phyloP scores from a whole-genome alignment of 2,888 invertebrate genomes.

The Hartigia nigra region DNA sequence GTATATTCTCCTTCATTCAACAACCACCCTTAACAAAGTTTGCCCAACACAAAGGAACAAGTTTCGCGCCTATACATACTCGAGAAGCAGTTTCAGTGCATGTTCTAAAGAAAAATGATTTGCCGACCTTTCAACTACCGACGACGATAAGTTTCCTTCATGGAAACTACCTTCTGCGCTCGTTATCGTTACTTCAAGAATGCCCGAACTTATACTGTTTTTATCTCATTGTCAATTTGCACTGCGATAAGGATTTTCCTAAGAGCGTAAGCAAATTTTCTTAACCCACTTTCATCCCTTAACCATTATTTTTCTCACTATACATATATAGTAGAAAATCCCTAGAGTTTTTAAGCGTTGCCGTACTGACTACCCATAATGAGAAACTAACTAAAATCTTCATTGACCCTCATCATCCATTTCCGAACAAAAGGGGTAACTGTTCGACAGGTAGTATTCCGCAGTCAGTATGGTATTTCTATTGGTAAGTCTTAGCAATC shows the following conservation, averaged over 20 bases:
- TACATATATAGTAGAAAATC: not conserved
- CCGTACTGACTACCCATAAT: not conserved
- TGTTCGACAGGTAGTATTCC: not conserved
- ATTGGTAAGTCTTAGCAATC: not conserved
- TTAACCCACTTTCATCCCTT: not conserved
- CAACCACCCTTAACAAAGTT: not conserved
- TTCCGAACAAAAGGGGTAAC: not conserved
- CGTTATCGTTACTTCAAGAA: not conserved
- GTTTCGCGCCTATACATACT: not conserved
- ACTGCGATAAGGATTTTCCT: not conserved
- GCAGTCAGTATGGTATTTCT: not conserved
- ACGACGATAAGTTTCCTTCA: not conserved
- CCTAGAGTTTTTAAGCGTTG: too few relatives aligned
- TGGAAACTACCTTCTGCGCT: not conserved
- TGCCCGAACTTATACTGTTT: not conserved
- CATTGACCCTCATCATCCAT: not conserved
- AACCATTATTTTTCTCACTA: not conserved
- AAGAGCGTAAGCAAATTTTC: not conserved
- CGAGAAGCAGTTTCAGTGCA: not conserved
- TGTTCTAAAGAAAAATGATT: not conserved
- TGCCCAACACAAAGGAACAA: not conserved
- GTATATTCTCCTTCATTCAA: not conserved
- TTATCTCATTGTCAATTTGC: not conserved
- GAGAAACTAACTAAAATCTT: not conserved
- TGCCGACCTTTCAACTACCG: not conserved